Base-by-base conservation (phyloP, 2,888 invertebrate species). In the Pemphredon lugubris region DNA sequence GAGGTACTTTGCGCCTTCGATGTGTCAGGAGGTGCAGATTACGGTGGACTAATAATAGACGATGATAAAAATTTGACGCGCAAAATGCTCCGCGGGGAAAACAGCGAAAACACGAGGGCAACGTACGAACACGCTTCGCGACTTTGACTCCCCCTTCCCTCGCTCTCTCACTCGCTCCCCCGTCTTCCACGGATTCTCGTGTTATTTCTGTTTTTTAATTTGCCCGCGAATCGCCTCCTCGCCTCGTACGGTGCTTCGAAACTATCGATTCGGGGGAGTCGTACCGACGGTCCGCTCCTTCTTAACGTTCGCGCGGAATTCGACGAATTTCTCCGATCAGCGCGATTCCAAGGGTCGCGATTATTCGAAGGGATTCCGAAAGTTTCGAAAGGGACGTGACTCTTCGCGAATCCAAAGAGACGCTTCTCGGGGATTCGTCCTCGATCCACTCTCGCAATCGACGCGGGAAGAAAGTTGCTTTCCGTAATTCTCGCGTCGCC, bases 11-110 rank as follows among this genome's bases (percentile, higher is more conserved):
- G 75, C 66, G 77, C 73, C 73, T 79, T 66, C 77, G 79, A 81
- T 80, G 81, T 71, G 79, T 79, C 81, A 68, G 77, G 83, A 86
- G 87, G 86, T 85, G 81, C 77, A 81, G 87, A 87, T 87, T 87
- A 84, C 84, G 82, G 77, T 79, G 82, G 66, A 84, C 87, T 88
- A 88, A 88, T 88, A 87, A 88, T 88, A 88, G 87, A 86, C 80
- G 72, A 81, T 60, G 87, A 88, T 88, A 87, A 84, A 87, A 84
- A 87, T 86, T 87, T 82, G 83, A 85, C 77, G 86, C 85, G 85
- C 83, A 85, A 85, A 87, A 87, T 83, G 77, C 60, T 75, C 65
- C 67, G 69, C 72, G 73, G 76, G 76, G 77, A 82, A 83, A 82
- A 77, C 78, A 77, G 79, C 79, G 76, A 84, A 83, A 84, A 85